These are phyloP conservation scores for Chelonus insularis DNA, from an alignment of 1,140 invertebrate genomes.

Conservation along the genomic window DNA sequence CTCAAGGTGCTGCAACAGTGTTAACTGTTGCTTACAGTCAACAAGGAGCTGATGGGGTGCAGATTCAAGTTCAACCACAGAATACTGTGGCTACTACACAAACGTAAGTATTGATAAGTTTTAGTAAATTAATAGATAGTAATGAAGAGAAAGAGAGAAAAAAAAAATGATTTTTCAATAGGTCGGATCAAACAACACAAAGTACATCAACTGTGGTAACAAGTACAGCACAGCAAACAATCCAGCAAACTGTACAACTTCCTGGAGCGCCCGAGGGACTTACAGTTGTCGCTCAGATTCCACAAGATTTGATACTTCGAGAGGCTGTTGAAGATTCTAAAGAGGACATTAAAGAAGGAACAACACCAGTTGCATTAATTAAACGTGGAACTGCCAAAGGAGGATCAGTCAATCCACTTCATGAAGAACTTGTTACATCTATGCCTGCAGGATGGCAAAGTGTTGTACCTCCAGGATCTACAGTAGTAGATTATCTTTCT, in stretches of 20 bases:
- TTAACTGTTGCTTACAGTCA: constrained; percentile 73
- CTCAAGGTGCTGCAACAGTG: constrained; percentile 66
- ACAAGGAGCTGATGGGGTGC: constrained; percentile 61
- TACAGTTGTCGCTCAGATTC: constrained; percentile 68
- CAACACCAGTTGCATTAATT: constrained; percentile 61
- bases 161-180: constrained; percentile 25
- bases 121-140: too few relatives aligned
- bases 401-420: constrained; percentile 47
- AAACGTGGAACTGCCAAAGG: constrained; percentile 59
- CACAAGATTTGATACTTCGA: constrained; percentile 68
- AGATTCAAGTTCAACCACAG: constrained; percentile 60
- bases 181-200: constrained; percentile 58
- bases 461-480: constrained; percentile 69
- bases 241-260: constrained; percentile 55
- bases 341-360: constrained; percentile 55
- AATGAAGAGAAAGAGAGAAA: too few relatives aligned
- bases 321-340: constrained; percentile 61
- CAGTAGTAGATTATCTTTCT: constrained; percentile 80
- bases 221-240: constrained; percentile 53
- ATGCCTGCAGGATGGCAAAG: constrained; percentile 70
- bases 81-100: constrained; percentile 59
- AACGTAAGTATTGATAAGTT: constrained; percentile 45
- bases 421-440: constrained; percentile 52
- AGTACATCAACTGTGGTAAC: constrained; percentile 55
- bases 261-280: constrained; percentile 63